These are phyloP conservation scores for Colletes collaris DNA, from an alignment of 2,888 invertebrate species.

Conservation along the genomic window DNA sequence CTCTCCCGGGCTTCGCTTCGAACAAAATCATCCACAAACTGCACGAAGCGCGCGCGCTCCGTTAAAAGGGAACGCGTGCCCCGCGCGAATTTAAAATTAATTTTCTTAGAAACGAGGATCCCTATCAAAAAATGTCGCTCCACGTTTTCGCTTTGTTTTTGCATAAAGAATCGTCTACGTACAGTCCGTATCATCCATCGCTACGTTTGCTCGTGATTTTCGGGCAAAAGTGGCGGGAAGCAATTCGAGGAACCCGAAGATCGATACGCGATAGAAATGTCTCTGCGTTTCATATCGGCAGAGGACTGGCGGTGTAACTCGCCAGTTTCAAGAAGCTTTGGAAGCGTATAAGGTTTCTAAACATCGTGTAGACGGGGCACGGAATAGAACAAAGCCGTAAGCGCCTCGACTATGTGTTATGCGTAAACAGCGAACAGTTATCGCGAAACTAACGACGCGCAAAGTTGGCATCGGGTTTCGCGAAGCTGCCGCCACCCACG, in stretches of 20 bases:
- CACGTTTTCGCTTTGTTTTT: neutral
- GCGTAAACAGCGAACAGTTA: slow-evolving; percentile 64
- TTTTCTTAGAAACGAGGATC: neutral
- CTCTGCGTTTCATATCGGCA: neutral
- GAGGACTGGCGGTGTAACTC: slow-evolving; percentile 53
- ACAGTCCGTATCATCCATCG: neutral
- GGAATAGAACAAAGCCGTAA: slow-evolving; percentile 29
- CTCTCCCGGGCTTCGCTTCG: no score
- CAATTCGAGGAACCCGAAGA: neutral
- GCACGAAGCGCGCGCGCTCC: no score
- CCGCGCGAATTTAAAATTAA: neutral
- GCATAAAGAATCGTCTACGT: neutral
- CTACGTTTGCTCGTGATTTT: neutral
- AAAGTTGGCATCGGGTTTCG: slow-evolving; percentile 56
- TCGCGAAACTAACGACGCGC: slow-evolving; percentile 44
- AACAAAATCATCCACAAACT: no score
- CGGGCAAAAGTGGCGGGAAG: slow-evolving; percentile 2
- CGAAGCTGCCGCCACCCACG: slow-evolving; percentile 4
- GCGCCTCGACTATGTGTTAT: slow-evolving; percentile 37
- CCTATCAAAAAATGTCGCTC: neutral
- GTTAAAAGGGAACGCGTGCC: neutral
- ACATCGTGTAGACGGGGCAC: slow-evolving; percentile 22
- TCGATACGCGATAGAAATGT: slow-evolving; percentile 19
- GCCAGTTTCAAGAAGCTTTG: slow-evolving; percentile 63
- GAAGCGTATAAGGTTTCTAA: slow-evolving; percentile 63